phyloP scores from a whole-genome alignment of 2,888 invertebrate genomes.

The Meghimatium bilineatum region DNA sequence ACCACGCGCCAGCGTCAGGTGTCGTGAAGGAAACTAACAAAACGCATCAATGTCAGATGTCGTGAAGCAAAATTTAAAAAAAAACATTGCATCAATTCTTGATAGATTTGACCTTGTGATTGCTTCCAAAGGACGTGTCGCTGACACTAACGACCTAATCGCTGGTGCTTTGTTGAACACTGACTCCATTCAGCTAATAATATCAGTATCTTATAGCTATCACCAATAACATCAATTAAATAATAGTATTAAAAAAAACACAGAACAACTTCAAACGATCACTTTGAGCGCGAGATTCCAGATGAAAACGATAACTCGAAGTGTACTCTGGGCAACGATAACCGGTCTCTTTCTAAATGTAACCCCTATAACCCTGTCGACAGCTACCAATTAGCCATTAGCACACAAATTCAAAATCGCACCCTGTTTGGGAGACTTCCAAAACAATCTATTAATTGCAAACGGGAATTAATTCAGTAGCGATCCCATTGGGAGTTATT shows the following conservation, averaged over 20 bases:
- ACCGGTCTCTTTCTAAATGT: background rate
- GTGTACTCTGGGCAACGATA: constrained; percentile 4
- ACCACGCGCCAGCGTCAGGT: too few relatives aligned
- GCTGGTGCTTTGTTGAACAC: background rate
- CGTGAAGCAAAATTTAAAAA: background rate
- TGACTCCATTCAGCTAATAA: constrained; percentile 17
- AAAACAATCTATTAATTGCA: constrained; percentile 56
- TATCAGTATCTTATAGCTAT: background rate
- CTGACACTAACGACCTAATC: background rate
- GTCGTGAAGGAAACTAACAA: too few relatives aligned
- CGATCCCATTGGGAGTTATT: constrained; percentile 50
- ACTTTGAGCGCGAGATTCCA: background rate
- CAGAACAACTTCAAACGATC: constrained; percentile 7
- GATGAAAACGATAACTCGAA: constrained; percentile 16
- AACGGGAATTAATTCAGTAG: constrained; percentile 53
- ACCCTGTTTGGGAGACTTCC: constrained; percentile 45
- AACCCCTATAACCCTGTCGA: constrained; percentile 26
- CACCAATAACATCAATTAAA: background rate
- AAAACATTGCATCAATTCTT: background rate
- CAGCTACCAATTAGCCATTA: constrained; percentile 50
- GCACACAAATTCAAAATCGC: constrained; percentile 38
- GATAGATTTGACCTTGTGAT: background rate
- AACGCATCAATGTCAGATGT: too few relatives aligned
- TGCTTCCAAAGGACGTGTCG: background rate
- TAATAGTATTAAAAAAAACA: background rate